Evolutionary conservation across 2,113 vertebrate genomes (phyloP).

Genomic region (Hyperopisus bebe): DNA sequence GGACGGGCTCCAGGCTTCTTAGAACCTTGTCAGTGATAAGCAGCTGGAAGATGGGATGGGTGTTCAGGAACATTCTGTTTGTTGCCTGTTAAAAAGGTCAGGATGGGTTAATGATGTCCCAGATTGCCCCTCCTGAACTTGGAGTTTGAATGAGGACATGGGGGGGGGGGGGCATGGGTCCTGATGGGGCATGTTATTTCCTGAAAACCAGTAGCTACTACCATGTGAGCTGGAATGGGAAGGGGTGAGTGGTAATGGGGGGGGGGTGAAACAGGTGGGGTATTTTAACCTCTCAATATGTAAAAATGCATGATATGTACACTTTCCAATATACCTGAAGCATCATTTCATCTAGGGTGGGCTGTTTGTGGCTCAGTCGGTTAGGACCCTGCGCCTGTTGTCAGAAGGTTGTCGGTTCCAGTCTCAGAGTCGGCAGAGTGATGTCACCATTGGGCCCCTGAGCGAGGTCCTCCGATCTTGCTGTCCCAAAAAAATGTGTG

Average conservation of each 20-base stretch:
- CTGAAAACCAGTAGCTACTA: neutral
- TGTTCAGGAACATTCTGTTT: conserved; percentile 1
- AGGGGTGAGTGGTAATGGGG: neutral
- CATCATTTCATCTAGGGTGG: neutral
- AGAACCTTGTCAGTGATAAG: neutral
- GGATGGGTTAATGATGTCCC: conserved; percentile 5
- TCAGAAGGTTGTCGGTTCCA: neutral
- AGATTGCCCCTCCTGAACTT: neutral
- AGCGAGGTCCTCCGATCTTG: neutral
- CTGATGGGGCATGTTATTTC: no score
- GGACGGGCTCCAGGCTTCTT: neutral
- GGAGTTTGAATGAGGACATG: neutral
- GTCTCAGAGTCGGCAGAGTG: neutral
- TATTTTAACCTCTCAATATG: neutral
- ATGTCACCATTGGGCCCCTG: neutral
- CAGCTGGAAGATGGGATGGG: neutral
- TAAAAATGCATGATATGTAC: neutral
- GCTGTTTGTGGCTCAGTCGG: neutral
- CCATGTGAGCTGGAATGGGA: neutral
- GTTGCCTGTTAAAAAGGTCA: neutral
- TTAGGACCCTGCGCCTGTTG: neutral
- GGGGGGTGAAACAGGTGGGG: neutral
- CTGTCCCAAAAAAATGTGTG: no score
- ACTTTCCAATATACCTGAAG: neutral
- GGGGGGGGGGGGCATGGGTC: neutral